Base-by-base conservation (phyloP, 2,888 invertebrate genomes). In the Eristalis arbustorum region DNA sequence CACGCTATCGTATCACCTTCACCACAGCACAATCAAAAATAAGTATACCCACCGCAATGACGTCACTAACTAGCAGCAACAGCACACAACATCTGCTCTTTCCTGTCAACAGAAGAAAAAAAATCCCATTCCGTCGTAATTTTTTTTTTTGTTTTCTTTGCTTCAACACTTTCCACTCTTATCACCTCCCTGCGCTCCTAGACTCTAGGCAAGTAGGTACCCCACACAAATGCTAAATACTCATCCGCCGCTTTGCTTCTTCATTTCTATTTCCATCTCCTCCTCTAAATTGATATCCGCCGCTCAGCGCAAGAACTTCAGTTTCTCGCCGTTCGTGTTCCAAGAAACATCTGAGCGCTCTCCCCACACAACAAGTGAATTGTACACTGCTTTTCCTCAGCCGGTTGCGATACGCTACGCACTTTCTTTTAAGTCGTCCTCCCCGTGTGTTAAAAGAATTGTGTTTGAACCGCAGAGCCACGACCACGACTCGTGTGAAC, bases 241-340 rank as follows among this genome's bases (percentile, higher is more conserved):
- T 37, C 42, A 62, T 64, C 66, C 59, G 22, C 61, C 59, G 18
- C 71, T 59, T 34, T 37, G 49, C 68, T 63, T 81, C 71, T 68
- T 77, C 63, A 72, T 75, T 76, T 88, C 84, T 88, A 79, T 83
- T 88, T 84, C 78, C 79, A 84, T 88, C 84, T 74, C 69, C 57
- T 68, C 67, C 64, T 66, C 64, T 31, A n/a, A 74, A 73, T 72
- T 67, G 13, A 31, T 62, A 42, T 22, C 66, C 49, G 66, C 59
- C 34, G 40, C 67, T 62, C n/a, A 40, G 62, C 78, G 83, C 40
- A 66, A 84, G 71, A 73, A 68, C 63, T 75, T 84, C 89, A 90
- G 90, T 90, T 90, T 89, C 89, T 90, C 90, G 90, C 88, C 90
- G 90, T 89, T 89, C 89, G 90, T 90, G 89, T 88, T 89, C 89